These are phyloP conservation scores for Apis cerana DNA, from an alignment of 1,140 invertebrate species.

Conservation along the genomic window DNA sequence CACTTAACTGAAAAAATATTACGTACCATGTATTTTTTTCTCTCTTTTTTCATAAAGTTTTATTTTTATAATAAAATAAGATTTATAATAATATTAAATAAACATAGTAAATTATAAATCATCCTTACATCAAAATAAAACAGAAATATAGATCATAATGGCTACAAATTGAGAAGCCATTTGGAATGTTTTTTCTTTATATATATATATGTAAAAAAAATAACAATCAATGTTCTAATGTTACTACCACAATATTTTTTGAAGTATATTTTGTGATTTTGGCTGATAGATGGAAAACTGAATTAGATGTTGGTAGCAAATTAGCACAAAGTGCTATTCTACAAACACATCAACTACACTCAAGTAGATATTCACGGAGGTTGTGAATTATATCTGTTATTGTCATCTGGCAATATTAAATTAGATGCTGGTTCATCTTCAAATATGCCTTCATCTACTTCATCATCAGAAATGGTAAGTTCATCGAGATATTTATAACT, in stretches of 20 bases:
- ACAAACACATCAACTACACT: slow-evolving; percentile 14
- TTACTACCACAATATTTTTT: slow-evolving; percentile 6
- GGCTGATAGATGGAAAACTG: slow-evolving; percentile 17
- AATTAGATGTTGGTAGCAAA: slow-evolving; percentile 15
- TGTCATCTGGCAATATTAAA: slow-evolving; percentile 33
- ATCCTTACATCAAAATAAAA: too few relatives aligned
- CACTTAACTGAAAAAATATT: not conserved
- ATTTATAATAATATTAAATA: not conserved
- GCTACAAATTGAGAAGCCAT: not conserved
- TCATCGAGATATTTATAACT: slow-evolving; percentile 41
- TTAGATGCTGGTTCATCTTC: slow-evolving; percentile 34
- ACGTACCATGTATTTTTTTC: not conserved
- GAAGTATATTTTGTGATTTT: not conserved
- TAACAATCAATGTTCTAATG: not conserved
- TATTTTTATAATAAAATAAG: slow-evolving; percentile 4
- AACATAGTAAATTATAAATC: not conserved
- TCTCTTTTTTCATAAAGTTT: not conserved
- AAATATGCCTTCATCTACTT: slow-evolving; percentile 50
- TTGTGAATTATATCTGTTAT: slow-evolving; percentile 34
- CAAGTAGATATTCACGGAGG: slow-evolving; percentile 38
- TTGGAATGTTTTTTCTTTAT: slow-evolving; percentile 3
- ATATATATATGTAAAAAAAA: not conserved
- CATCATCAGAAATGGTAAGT: slow-evolving; percentile 31
- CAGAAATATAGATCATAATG: not conserved
- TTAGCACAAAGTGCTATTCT: slow-evolving; percentile 26